Percentiles rank a stretch among this genome's conserved stretches.
Conservation (phyloP, 2,113 vertebrate species). For the Amphiprion ocellaris region DNA sequence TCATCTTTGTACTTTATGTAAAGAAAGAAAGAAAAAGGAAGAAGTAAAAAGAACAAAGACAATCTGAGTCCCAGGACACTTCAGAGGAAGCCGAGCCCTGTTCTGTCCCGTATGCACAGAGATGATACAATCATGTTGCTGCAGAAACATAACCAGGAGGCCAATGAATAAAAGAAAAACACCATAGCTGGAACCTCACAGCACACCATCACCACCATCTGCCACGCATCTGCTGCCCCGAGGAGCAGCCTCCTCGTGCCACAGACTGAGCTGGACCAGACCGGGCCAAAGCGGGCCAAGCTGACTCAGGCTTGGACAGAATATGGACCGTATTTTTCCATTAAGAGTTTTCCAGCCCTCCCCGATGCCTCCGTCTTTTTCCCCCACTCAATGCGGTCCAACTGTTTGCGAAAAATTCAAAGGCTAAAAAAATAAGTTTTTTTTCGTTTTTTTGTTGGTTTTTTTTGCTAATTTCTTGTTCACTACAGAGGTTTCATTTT, state of each 20-base stretch:
- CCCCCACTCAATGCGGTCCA: slow-evolving; percentile 29
- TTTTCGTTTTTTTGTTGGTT: slow-evolving; percentile 10
- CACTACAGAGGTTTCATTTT: slow-evolving; percentile 87
- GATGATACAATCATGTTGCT: slow-evolving; percentile 80
- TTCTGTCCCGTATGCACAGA: slow-evolving; percentile 50
- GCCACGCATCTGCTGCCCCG: slow-evolving; percentile 40
- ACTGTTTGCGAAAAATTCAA: slow-evolving; percentile 74
- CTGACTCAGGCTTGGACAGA: slow-evolving; percentile 37
- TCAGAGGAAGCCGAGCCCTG: slow-evolving; percentile 33
- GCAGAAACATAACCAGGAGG: slow-evolving; percentile 59
- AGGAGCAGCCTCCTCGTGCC: slow-evolving; percentile 35
- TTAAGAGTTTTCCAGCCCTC: slow-evolving; percentile 13
- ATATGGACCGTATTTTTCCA: slow-evolving; percentile 43
- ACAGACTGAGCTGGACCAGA: slow-evolving; percentile 35
- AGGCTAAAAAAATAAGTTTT: slow-evolving; percentile 81
- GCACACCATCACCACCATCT: slow-evolving; percentile 52
- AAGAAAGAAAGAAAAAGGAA: slow-evolving; percentile 17
- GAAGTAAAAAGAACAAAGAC: slow-evolving; percentile 33
- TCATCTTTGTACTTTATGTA: slow-evolving; percentile 37
- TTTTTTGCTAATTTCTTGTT: slow-evolving; percentile 79
- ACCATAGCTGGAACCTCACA: slow-evolving; percentile 50
- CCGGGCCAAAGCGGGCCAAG: slow-evolving; percentile 20
- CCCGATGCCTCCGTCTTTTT: slow-evolving; percentile 19
- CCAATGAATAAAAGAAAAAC: not conserved
- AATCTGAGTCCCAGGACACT: slow-evolving; percentile 36